Conservation (phyloP, 1,140 invertebrate species). For the Bombus cullumanus region DNA sequence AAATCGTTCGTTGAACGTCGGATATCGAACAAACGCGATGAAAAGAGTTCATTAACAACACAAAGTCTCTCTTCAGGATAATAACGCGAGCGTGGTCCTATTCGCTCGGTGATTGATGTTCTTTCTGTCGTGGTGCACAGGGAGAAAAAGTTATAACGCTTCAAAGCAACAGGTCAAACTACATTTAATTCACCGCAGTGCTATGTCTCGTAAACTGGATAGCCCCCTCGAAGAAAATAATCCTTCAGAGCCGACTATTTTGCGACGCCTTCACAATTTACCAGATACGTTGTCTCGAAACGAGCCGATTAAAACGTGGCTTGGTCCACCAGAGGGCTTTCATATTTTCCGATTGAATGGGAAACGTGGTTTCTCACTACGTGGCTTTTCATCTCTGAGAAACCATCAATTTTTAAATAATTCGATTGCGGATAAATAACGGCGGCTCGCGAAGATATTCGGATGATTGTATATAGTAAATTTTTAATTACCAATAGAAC, state of each 20-base stretch:
- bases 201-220: constrained; percentile 35
- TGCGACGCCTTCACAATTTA: neutral
- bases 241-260: neutral
- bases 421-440: neutral
- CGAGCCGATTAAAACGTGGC: constrained; percentile 49
- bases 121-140: neutral
- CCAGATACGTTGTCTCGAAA: constrained; percentile 43
- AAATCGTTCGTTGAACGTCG: neutral
- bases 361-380: neutral
- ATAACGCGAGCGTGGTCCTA: neutral
- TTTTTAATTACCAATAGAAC: too few relatives aligned
- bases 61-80: neutral
- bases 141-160: constrained; percentile 4
- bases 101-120: neutral
- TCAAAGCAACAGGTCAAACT: constrained; percentile 48
- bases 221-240: constrained; percentile 35
- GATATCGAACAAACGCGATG: neutral
- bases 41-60: neutral
- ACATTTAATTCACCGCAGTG: constrained; percentile 47
- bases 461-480: too few relatives aligned
- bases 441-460: too few relatives aligned
- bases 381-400: neutral
- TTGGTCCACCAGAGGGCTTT: neutral
- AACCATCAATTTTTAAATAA: neutral
- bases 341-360: neutral